Percentiles rank a stretch among this genome's conserved stretches.
Conservation (phyloP, 2,113 vertebrate species). For the Cyanoramphus novaezelandiae region DNA sequence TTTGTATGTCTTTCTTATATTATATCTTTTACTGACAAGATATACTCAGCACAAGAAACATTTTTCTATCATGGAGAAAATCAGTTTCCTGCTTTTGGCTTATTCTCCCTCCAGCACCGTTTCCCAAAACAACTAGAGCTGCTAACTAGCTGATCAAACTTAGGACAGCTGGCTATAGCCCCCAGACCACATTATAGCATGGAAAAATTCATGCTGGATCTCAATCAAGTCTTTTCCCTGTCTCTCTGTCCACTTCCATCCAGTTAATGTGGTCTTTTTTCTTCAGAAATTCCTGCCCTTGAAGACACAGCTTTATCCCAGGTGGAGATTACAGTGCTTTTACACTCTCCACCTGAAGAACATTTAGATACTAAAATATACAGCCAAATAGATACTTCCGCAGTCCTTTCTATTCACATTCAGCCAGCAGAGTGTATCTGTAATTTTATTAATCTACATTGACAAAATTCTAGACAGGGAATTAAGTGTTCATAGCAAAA, state of each 20-base stretch:
- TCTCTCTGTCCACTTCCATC: background rate
- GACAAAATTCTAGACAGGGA: background rate
- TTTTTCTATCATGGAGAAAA: background rate
- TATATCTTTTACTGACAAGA: background rate
- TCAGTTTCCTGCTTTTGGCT: background rate
- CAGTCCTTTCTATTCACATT: background rate
- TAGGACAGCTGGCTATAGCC: background rate
- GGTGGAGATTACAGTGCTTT: constrained; percentile 4
- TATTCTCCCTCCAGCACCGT: background rate
- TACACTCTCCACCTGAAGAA: background rate
- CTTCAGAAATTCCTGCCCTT: background rate
- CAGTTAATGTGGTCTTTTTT: background rate
- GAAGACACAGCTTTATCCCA: constrained; percentile 4
- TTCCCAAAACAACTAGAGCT: background rate
- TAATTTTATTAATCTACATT: background rate
- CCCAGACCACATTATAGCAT: background rate
- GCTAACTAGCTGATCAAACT: background rate
- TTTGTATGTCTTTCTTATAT: background rate
- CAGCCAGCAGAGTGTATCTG: background rate
- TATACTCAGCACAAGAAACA: background rate
- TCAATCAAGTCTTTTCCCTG: background rate
- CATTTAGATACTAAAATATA: background rate
- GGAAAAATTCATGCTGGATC: background rate
- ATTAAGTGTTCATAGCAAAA: background rate
- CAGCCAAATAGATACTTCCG: background rate